A percentile compares a stretch with the other conserved stretches of the same genome.
These are phyloP conservation scores for Tychaedon coryphoeus DNA, from an alignment of 2,113 vertebrate genomes.

Conservation along the genomic window DNA sequence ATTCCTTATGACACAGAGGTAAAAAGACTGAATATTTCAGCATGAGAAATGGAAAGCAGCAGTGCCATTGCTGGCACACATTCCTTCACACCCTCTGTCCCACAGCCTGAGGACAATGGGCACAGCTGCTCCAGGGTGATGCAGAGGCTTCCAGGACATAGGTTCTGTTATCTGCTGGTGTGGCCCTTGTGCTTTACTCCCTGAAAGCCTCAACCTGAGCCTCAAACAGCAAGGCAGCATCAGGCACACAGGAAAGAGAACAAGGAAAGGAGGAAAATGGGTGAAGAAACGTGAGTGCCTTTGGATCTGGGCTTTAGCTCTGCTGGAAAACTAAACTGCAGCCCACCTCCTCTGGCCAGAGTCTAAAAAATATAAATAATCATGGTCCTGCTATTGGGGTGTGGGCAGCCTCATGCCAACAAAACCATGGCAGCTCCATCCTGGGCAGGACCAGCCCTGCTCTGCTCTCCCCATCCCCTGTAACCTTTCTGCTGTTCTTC, in stretches of 20 bases:
- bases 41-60: neutral
- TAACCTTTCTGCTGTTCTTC: neutral
- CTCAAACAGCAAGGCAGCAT: neutral
- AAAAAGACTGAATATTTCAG: conserved; percentile 21
- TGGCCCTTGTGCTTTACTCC: neutral
- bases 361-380: neutral
- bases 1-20: neutral
- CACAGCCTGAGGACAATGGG: neutral
- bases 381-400: rapidly evolving
- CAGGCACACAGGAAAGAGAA: neutral
- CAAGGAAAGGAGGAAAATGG: neutral
- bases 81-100: conserved; percentile 18
- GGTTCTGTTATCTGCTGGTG: neutral
- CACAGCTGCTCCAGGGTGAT: neutral
- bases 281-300: neutral
- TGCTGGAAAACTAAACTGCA: neutral
- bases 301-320: neutral
- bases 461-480: neutral
- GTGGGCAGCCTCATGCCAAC: neutral
- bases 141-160: neutral
- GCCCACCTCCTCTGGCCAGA: neutral
- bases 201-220: neutral
- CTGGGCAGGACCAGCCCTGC: neutral
- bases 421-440: rapidly evolving
- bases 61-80: neutral